Base-by-base conservation (phyloP, 2,113 vertebrate genomes). In the Petrocephalus microphthalmus region DNA sequence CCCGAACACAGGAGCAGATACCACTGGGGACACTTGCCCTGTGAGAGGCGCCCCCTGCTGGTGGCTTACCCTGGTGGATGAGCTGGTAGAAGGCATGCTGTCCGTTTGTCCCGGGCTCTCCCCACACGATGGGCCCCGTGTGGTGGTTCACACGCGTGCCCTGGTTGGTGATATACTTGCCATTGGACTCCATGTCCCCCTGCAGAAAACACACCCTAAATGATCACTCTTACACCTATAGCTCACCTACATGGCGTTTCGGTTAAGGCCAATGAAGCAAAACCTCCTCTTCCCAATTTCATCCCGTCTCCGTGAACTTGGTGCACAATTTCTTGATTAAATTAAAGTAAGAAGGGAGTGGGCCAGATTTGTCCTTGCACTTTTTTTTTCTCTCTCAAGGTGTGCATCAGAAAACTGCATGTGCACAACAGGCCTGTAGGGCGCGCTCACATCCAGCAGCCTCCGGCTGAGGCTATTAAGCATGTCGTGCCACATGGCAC, bases 101-200 rank as follows among this genome's bases (percentile, higher is more conserved):
- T 3, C 98, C 98, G 0, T 99, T 99, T 92, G 98, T 99, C 88
- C 98, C 98, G 0, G 98, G 98, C 88, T 99, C 98, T 0, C 98
- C 98, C 98, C 98, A 99, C 19, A 99, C 97, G 51, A 99, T 98
- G 25, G 98, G 98, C 33, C 98, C 98, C 0, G 98, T 99, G 90
- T 91, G 95, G 91, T 99, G 96, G 92, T 96, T 93, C 83, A 99
- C 97, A 0, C 96, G 96, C 42, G 86, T 25, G 5, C 98, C 98
- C 0, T 96, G 94, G 92, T 94, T 98, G 88, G 96, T 99, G 91
- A 99, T 96, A 91, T 96, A 99, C 89, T 99, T 99, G 64, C 98
- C 98, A 15, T 99, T 99, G 11, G 98, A 99, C 89, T 99, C 98
- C 98, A 99, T 99, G 92, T 99, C 98, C 2, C 98, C 98, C 98